phyloP scores from a whole-genome alignment of 2,113 vertebrate genomes.

The Chascanopsetta lugubris region DNA sequence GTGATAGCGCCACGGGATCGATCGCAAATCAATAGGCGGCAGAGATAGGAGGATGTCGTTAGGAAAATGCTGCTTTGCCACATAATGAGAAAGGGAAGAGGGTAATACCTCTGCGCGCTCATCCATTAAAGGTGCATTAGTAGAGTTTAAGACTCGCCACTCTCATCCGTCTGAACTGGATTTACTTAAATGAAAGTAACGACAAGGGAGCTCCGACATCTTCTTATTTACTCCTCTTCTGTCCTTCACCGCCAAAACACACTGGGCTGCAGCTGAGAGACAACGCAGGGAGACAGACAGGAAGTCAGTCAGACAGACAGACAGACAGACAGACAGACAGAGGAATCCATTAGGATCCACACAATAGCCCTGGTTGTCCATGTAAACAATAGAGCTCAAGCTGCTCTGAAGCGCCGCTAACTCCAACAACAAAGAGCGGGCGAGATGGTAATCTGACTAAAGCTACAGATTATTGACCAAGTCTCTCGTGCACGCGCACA shows the following conservation, averaged over 20 bases:
- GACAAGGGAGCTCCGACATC: neutral
- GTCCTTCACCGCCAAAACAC: neutral
- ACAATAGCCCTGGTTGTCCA: constrained; percentile 50
- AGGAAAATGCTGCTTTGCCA: neutral
- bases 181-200: neutral
- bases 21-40: constrained; percentile 44
- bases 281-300: constrained; percentile 10
- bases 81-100: constrained; percentile 14
- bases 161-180: neutral
- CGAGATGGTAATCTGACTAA: constrained; percentile 76
- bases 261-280: neutral
- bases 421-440: constrained; percentile 58
- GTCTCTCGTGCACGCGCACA: constrained; percentile 11
- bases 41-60: constrained; percentile 15
- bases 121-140: neutral
- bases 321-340: constrained; percentile 39
- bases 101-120: neutral
- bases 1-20: constrained; percentile 38
- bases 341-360: constrained; percentile 58
- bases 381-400: constrained; percentile 66
- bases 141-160: neutral
- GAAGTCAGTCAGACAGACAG: constrained; percentile 41
- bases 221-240: neutral
- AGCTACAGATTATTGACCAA: constrained; percentile 77
- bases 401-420: constrained; percentile 41